These are phyloP conservation scores for Lucifuga dentata DNA, from an alignment of 2,113 vertebrate species.

Conservation along the genomic window DNA sequence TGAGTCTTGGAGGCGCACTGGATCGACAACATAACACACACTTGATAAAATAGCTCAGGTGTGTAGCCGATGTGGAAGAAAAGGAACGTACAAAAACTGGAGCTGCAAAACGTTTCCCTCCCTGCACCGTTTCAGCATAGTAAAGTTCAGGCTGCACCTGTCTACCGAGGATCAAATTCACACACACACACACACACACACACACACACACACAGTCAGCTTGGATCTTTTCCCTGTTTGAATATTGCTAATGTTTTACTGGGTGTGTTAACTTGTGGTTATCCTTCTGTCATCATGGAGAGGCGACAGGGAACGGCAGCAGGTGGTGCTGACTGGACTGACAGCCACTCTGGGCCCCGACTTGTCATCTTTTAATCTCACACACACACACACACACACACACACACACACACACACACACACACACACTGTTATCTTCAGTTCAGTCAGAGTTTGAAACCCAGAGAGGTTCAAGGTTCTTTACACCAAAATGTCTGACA, in stretches of 20 bases:
- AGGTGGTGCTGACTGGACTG: conserved; percentile 19
- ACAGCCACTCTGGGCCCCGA: neutral
- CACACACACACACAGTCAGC: neutral
- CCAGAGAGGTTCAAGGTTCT: too few relatives aligned
- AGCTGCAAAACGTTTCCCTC: too few relatives aligned
- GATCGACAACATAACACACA: too few relatives aligned
- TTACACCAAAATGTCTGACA: too few relatives aligned
- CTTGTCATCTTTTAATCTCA: neutral
- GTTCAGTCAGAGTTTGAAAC: too few relatives aligned
- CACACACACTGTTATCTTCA: too few relatives aligned
- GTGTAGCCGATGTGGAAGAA: too few relatives aligned
- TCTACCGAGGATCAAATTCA: neutral
- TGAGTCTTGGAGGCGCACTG: too few relatives aligned
- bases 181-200: neutral
- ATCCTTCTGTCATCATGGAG: conserved; percentile 1
- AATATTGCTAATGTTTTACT: conserved; percentile 46
- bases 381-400: conserved; percentile 6
- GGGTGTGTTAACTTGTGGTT: neutral
- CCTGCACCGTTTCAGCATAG: too few relatives aligned
- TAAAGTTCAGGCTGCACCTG: conserved; percentile 12
- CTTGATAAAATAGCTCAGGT: too few relatives aligned
- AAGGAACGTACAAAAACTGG: too few relatives aligned
- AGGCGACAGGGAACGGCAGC: conserved; percentile 37
- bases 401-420: neutral
- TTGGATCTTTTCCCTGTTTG: conserved; percentile 17